These are phyloP conservation scores for Enteromius treurensis DNA, from an alignment of 2,797 vertebrate species.

Conservation along the genomic window DNA sequence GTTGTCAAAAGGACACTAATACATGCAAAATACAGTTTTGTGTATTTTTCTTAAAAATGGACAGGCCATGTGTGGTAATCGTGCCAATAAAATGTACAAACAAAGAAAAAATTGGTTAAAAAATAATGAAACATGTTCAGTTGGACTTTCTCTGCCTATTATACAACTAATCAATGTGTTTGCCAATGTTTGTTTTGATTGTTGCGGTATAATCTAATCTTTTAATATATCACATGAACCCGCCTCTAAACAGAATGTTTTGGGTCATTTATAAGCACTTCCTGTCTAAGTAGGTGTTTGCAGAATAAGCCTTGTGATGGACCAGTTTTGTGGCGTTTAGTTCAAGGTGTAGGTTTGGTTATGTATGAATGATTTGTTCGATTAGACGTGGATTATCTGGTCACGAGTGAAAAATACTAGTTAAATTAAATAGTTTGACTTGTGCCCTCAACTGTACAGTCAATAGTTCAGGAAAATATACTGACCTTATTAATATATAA, in stretches of 20 bases:
- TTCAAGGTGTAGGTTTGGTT: not conserved
- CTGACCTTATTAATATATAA: not conserved
- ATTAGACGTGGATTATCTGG: not conserved
- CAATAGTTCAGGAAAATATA: not conserved
- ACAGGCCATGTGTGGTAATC: not conserved
- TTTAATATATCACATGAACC: not conserved
- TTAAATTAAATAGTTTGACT: not conserved
- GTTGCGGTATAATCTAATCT: not conserved
- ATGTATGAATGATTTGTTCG: not conserved
- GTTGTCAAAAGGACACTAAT: not conserved
- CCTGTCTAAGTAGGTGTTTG: not conserved
- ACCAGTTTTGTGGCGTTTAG: not conserved
- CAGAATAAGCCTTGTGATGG: not conserved
- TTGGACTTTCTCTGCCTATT: not conserved
- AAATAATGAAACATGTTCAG: not conserved
- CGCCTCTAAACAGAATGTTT: not conserved
- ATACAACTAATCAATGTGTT: not conserved
- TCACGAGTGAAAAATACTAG: not conserved
- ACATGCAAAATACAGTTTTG: not conserved
- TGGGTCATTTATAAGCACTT: slow-evolving; percentile 1
- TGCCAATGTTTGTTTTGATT: not conserved
- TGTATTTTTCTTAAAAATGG: not conserved
- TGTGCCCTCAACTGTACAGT: not conserved
- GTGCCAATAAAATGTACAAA: not conserved
- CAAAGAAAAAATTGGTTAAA: not conserved